Conservation (phyloP, 2,888 invertebrate genomes). For the Cephus spinipes region DNA sequence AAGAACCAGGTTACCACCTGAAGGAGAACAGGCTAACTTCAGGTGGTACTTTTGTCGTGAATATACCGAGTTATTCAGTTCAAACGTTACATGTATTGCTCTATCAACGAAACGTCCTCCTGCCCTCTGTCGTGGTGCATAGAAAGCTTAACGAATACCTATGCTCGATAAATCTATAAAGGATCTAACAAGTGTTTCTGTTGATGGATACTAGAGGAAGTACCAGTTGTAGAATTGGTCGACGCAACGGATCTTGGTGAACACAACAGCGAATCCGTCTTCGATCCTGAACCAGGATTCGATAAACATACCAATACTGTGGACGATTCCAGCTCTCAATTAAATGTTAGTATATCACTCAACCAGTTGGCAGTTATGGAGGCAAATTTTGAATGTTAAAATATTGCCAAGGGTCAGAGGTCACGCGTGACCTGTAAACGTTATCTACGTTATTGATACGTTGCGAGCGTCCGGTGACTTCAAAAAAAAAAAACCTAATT, state of each 20-base stretch:
- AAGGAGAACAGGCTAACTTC: too few species aligned
- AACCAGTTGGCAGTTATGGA: not conserved
- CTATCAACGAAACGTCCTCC: not conserved
- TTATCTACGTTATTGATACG: not conserved
- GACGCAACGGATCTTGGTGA: constrained; percentile 57
- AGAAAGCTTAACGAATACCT: not conserved
- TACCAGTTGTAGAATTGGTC: constrained; percentile 59
- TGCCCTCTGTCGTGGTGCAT: not conserved
- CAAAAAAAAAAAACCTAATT: not conserved
- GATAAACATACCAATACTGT: constrained; percentile 51
- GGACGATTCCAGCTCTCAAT: constrained; percentile 54
- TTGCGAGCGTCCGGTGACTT: not conserved
- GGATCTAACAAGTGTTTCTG: constrained; percentile 50
- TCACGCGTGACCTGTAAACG: not conserved
- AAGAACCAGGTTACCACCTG: too few species aligned
- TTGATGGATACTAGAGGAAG: constrained; percentile 56
- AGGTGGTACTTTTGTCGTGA: too few species aligned
- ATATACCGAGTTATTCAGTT: too few species aligned
- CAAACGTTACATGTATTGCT: not conserved
- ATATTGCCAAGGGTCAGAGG: not conserved
- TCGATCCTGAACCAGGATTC: constrained; percentile 50
- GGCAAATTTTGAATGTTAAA: constrained; percentile 14
- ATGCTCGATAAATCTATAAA: not conserved
- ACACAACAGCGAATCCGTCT: constrained; percentile 44
- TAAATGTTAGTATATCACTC: constrained; percentile 57